These are phyloP conservation scores for Chiridota heheva DNA, from an alignment of 35 echinoderm and acorn worm genomes.

Conservation along the genomic window DNA sequence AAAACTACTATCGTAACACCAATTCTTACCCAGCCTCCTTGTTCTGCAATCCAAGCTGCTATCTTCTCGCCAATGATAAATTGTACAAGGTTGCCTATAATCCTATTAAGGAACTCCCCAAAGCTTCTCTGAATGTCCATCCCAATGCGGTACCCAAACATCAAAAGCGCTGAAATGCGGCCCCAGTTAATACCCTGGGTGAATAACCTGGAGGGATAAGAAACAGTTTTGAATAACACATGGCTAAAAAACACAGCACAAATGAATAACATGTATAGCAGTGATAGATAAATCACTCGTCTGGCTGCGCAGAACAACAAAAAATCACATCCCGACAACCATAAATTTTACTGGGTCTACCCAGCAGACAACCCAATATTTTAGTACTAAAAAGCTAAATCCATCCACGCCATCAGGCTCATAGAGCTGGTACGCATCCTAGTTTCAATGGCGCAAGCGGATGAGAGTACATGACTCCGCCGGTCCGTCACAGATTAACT, in stretches of 20 bases:
- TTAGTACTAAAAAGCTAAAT: too few species aligned
- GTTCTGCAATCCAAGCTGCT: constrained; percentile 78
- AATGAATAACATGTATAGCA: background rate
- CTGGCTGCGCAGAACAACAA: too few species aligned
- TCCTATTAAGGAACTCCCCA: constrained; percentile 72
- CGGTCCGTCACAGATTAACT: too few species aligned
- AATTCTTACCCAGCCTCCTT: constrained; percentile 99
- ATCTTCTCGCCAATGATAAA: constrained; percentile 91
- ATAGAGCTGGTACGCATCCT: too few species aligned
- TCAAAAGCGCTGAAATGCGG: constrained; percentile 81
- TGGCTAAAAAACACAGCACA: background rate
- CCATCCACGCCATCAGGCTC: too few species aligned
- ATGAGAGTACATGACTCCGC: too few species aligned
- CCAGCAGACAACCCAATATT: too few species aligned
- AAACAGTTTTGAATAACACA: background rate
- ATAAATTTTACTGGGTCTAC: too few species aligned
- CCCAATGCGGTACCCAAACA: constrained; percentile 91
- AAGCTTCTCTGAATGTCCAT: constrained; percentile 65
- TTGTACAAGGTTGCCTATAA: constrained; percentile 61
- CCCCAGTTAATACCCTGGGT: constrained; percentile 97
- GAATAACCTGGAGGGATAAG: constrained; percentile 70
- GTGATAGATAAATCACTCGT: too few species aligned
- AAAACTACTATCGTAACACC: background rate
- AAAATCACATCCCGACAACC: too few species aligned
- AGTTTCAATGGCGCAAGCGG: too few species aligned